These are phyloP conservation scores for Petrocephalus sullivani DNA, from an alignment of 2,797 vertebrate species.

Conservation along the genomic window DNA sequence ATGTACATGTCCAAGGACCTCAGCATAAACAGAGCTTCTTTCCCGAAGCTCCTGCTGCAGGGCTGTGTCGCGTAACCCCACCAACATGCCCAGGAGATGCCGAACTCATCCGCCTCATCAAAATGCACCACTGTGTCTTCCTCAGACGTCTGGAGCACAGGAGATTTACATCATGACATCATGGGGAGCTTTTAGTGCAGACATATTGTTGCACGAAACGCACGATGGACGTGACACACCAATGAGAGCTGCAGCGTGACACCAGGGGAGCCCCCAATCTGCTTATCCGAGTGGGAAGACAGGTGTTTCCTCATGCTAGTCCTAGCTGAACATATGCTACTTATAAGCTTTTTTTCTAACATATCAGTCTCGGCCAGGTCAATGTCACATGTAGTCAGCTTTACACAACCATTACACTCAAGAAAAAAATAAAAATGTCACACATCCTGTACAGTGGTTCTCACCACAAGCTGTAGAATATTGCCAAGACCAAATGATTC, in stretches of 20 bases:
- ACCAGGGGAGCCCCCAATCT: not conserved
- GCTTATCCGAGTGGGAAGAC: not conserved
- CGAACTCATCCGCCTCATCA: not conserved
- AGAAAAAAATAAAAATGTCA: not conserved
- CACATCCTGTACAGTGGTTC: not conserved
- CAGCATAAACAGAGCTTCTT: not conserved
- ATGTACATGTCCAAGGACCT: not conserved
- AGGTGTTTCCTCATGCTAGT: not conserved
- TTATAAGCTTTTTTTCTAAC: not conserved
- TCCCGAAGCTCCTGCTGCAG: not conserved
- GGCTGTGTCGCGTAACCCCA: not conserved
- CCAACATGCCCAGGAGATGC: not conserved
- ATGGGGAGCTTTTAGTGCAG: not conserved
- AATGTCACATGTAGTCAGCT: not conserved
- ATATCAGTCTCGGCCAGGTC: not conserved
- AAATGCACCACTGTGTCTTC: not conserved
- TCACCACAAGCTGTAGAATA: not conserved
- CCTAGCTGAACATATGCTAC: not conserved
- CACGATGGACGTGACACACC: not conserved
- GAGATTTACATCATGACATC: not conserved
- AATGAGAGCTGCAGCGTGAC: not conserved
- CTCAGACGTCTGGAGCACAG: not conserved
- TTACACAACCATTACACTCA: not conserved
- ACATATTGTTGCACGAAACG: not conserved
- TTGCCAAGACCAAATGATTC: not conserved